These are phyloP conservation scores for Manacus vitellinus DNA, from an alignment of 2,113 vertebrate genomes.

Conservation along the genomic window DNA sequence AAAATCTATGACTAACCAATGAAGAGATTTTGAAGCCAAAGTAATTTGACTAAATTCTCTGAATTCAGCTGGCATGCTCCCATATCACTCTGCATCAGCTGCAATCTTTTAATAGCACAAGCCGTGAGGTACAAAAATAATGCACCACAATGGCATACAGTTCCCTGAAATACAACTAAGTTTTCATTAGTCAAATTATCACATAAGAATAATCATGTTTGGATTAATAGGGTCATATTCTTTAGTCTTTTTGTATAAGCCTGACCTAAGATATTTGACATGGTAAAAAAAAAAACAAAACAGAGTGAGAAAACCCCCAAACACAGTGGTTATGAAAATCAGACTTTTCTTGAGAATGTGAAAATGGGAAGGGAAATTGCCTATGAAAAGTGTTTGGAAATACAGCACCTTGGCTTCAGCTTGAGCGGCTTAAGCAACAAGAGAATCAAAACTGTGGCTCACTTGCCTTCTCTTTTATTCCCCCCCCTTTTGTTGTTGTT, in stretches of 20 bases:
- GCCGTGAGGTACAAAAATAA: neutral
- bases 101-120: constrained; percentile 25
- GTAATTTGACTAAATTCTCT: constrained; percentile 38
- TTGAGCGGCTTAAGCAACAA: neutral
- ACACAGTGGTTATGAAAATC: neutral
- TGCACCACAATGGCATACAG: neutral
- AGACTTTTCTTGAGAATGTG: neutral
- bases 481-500: neutral
- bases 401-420: neutral
- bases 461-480: neutral
- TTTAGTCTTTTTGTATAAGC: neutral
- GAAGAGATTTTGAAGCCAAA: constrained; percentile 11
- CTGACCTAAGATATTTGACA: neutral
- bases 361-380: neutral
- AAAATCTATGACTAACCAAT: neutral
- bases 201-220: neutral
- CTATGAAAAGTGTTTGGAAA: neutral
- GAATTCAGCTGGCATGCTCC: constrained; percentile 20
- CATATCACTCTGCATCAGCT: constrained; percentile 19
- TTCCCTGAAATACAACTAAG: constrained; percentile 14
- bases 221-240: neutral
- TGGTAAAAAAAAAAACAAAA: accelerated
- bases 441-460: neutral
- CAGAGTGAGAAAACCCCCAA: neutral
- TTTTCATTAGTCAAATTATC: neutral